Evolutionary conservation across 2,113 vertebrate species (phyloP).

Genomic region (Orthonyx spaldingii): DNA sequence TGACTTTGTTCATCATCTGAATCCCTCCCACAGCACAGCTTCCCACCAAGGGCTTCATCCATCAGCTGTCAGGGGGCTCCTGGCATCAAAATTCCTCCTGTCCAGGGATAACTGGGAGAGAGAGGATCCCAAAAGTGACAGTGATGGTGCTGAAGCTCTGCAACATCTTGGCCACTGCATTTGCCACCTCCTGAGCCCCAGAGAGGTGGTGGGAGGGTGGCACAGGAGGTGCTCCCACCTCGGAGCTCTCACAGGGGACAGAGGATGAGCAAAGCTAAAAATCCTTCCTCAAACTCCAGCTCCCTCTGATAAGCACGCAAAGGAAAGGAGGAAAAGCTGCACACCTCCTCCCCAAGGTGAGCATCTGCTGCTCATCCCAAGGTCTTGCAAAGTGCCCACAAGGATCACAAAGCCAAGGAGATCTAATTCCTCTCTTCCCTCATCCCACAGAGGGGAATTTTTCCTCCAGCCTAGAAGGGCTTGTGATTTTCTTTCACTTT

Average conservation of each 20-base stretch:
- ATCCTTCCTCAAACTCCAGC: background rate
- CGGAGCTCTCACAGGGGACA: background rate
- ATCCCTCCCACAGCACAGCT: background rate
- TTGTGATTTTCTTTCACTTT: background rate
- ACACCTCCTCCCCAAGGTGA: background rate
- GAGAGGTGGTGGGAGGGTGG: background rate
- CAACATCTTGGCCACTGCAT: background rate
- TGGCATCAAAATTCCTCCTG: background rate
- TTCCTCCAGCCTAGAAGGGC: background rate
- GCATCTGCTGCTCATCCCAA: too few relatives aligned
- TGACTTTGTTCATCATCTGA: background rate
- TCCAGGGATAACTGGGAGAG: background rate
- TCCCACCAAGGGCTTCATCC: background rate
- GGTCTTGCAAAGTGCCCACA: background rate
- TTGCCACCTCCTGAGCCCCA: fast-evolving
- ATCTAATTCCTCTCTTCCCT: background rate
- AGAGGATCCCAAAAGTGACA: background rate
- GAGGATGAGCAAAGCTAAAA: background rate
- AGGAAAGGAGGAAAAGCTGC: background rate
- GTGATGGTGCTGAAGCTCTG: background rate
- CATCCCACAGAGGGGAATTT: background rate
- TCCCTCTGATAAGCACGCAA: background rate
- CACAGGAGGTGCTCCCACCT: background rate
- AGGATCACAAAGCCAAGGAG: background rate
- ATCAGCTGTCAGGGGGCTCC: background rate